Evolutionary conservation across 2,113 vertebrate species (phyloP), one percentile per base, ranked within the genome.

Genomic region (Crotalus viridis): DNA sequence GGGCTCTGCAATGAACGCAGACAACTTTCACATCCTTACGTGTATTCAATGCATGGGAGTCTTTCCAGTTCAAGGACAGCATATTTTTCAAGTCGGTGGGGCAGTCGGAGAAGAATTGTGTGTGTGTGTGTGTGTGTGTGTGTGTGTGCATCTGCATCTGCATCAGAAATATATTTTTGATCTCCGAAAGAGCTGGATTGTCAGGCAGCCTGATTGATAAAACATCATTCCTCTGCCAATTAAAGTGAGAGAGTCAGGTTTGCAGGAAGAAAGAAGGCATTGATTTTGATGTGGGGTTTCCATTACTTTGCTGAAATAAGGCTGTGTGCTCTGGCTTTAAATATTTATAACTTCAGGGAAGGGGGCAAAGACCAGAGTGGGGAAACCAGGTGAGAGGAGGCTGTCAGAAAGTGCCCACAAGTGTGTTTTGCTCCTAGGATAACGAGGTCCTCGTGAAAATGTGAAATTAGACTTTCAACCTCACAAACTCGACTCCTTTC

Each of bases 61-160:
- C 92, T 0, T 92, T 69, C 92, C 81, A 2, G 94, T 96, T 97
- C 96, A 96, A 97, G 96, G 95, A 96, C 93, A 88, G 15, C n/a
- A 74, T 89, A 94, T 97, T 96, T 97, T 96, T 96, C 95, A 96
- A 95, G 95, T 95, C 59, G 91, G 96, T 48, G 95, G 28, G 92
- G 95, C 33, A 0, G 22, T 52, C 56, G 95, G 95, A 90, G 91
- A 95, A 96, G 92, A 61, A 57, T 39, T 24, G 13, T 24, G 85
- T 13, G 1, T 24, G 33, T 12, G 17, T 22, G n/a, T 46, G 46
- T 46, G 46, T 13, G 3, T 24, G 33, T 12, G 17, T 22, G 39
- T 39, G 39, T 39, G 39, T 39, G 39, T 39, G n/a, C 7, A 5
- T 46, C 10, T 0, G 24, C 2, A 28, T 26, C 43, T 28, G 51